phyloP scores from a whole-genome alignment of 2,113 vertebrate genomes.

The Budorcas taxicolor region DNA sequence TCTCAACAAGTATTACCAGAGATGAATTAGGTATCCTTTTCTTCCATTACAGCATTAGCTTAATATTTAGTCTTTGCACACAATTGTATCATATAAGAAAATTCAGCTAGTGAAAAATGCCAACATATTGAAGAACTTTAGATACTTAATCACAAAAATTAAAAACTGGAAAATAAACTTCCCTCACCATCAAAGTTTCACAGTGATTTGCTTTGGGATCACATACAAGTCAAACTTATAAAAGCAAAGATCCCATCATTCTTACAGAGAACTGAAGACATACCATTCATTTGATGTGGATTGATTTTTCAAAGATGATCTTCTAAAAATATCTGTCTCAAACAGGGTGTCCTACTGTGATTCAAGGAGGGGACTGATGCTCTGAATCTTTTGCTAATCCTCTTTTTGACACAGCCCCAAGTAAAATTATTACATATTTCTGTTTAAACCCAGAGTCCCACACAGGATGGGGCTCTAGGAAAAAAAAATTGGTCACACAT shows the following conservation, averaged over 20 bases:
- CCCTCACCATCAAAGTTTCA: not conserved
- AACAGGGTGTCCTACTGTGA: not conserved
- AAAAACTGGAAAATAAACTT: not conserved
- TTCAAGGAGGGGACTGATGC: not conserved
- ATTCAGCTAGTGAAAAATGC: not conserved
- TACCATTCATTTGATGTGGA: not conserved
- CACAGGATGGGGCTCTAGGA: not conserved
- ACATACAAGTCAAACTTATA: not conserved
- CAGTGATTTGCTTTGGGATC: slow-evolving; percentile 15
- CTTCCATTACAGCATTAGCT: not conserved
- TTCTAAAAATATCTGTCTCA: not conserved
- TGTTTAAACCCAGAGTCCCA: not conserved
- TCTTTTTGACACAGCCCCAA: not conserved
- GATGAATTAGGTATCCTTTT: not conserved
- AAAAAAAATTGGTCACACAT: not conserved
- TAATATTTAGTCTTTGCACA: not conserved
- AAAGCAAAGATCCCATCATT: not conserved
- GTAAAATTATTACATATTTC: not conserved
- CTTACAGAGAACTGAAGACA: not conserved
- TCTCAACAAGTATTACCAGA: not conserved
- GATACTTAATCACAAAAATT: not conserved
- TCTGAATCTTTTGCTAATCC: not conserved
- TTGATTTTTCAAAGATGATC: not conserved
- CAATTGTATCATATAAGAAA: not conserved
- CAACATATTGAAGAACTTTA: not conserved